These are phyloP conservation scores for Abrostola triplasia DNA, from an alignment of 2,888 invertebrate genomes.

Conservation along the genomic window DNA sequence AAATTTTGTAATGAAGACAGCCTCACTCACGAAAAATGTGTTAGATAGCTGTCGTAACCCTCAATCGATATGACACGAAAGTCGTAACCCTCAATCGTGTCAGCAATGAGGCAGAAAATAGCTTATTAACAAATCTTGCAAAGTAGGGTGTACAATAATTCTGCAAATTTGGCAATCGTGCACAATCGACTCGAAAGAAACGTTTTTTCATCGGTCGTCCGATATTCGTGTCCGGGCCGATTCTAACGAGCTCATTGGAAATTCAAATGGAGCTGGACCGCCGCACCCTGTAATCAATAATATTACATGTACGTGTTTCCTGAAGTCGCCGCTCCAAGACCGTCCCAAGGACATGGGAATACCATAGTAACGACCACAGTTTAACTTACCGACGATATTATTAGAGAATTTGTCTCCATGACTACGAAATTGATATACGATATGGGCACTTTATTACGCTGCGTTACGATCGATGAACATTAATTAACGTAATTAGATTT, in stretches of 20 bases:
- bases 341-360: constrained; percentile 59
- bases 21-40: too few species aligned
- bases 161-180: constrained; percentile 42
- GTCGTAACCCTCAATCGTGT: constrained; percentile 21
- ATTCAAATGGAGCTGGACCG: constrained; percentile 85
- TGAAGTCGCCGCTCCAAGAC: constrained; percentile 71
- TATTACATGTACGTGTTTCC: constrained; percentile 87
- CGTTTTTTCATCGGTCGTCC: constrained; percentile 77
- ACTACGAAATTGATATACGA: constrained; percentile 38
- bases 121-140: constrained; percentile 52
- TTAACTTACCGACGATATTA: constrained; percentile 38
- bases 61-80: constrained; percentile 11
- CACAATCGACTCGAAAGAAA: constrained; percentile 64
- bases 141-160: constrained; percentile 57
- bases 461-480: constrained; percentile 27
- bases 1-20: too few species aligned
- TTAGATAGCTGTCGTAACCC: too few species aligned
- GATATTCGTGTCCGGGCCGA: constrained; percentile 73
- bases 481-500: constrained; percentile 45
- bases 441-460: constrained; percentile 26
- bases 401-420: constrained; percentile 37
- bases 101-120: constrained; percentile 42
- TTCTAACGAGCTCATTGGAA: constrained; percentile 88
- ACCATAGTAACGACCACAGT: constrained; percentile 51
- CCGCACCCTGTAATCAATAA: constrained; percentile 86